Conservation (phyloP, 2,888 invertebrate genomes). For the Eupeodes luniger region DNA sequence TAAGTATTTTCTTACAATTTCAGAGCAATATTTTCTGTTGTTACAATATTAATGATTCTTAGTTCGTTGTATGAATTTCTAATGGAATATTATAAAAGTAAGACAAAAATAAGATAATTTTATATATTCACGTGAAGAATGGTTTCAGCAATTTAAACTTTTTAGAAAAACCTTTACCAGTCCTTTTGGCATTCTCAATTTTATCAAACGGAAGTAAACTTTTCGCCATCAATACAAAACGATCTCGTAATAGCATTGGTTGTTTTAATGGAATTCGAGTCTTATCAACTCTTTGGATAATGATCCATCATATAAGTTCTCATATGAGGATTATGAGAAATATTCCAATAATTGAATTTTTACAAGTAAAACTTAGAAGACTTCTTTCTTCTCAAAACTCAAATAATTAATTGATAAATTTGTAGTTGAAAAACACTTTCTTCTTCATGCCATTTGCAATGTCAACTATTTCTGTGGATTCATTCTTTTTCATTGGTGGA, state of each 20-base stretch:
- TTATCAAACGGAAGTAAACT: slow-evolving; percentile 50
- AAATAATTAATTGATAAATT: not conserved
- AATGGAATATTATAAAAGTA: slow-evolving; percentile 14
- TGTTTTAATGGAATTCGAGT: slow-evolving; percentile 49
- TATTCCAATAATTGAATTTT: not conserved
- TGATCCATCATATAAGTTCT: slow-evolving; percentile 26
- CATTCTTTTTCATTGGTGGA: slow-evolving; percentile 86
- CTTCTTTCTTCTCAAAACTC: not conserved
- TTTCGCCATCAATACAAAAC: slow-evolving; percentile 36
- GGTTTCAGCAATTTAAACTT: no score
- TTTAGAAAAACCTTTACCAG: slow-evolving; percentile 32
- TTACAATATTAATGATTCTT: not conserved
- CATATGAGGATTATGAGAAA: no score
- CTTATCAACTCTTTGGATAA: slow-evolving; percentile 55
- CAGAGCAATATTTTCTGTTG: slow-evolving; percentile 13
- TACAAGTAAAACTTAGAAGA: not conserved
- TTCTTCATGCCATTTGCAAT: slow-evolving; percentile 74
- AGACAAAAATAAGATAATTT: not conserved
- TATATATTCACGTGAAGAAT: no score
- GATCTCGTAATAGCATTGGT: slow-evolving; percentile 21
- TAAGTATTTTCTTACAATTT: not conserved
- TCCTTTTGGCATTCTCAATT: slow-evolving; percentile 50
- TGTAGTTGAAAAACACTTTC: not conserved
- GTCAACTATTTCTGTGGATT: slow-evolving; percentile 85
- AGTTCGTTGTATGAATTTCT: slow-evolving; percentile 16